These are phyloP conservation scores for Eulithis prunata DNA, from an alignment of 2,888 invertebrate genomes.

Conservation along the genomic window DNA sequence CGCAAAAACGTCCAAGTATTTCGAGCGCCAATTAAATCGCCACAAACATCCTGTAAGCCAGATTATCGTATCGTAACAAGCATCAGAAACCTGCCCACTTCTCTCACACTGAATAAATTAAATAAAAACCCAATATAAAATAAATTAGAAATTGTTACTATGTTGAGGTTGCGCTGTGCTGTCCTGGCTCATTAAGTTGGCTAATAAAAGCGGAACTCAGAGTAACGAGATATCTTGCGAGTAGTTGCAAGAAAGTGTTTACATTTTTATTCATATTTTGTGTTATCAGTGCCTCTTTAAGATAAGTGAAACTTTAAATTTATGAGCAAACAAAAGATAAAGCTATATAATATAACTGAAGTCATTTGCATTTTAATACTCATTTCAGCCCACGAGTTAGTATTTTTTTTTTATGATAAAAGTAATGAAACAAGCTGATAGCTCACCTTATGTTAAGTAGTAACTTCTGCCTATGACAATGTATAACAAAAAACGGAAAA, in stretches of 20 bases:
- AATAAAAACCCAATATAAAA: slow-evolving; percentile 79
- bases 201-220: slow-evolving; percentile 54
- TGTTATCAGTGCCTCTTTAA: slow-evolving; percentile 46
- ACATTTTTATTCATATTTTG: slow-evolving; percentile 53
- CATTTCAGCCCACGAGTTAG: not conserved
- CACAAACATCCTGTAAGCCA: slow-evolving; percentile 81
- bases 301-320: slow-evolving; percentile 37
- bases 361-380: slow-evolving; percentile 34
- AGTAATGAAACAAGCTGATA: no score
- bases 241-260: slow-evolving; percentile 47
- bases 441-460: no score
- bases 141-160: slow-evolving; percentile 73
- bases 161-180: slow-evolving; percentile 46
- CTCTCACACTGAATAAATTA: slow-evolving; percentile 81
- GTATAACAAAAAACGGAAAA: not conserved
- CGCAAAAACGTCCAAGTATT: slow-evolving; percentile 70
- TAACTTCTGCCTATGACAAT: no score
- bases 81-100: slow-evolving; percentile 77
- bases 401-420: no score
- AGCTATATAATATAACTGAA: slow-evolving; percentile 26
- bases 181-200: slow-evolving; percentile 66
- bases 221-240: slow-evolving; percentile 45
- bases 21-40: slow-evolving; percentile 81
- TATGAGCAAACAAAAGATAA: slow-evolving; percentile 35
- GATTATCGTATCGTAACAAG: slow-evolving; percentile 82